Percentiles rank a stretch among this genome's conserved stretches.
Evolutionary conservation across 2,797 vertebrate species (phyloP).

Genomic region (Allobates femoralis): DNA sequence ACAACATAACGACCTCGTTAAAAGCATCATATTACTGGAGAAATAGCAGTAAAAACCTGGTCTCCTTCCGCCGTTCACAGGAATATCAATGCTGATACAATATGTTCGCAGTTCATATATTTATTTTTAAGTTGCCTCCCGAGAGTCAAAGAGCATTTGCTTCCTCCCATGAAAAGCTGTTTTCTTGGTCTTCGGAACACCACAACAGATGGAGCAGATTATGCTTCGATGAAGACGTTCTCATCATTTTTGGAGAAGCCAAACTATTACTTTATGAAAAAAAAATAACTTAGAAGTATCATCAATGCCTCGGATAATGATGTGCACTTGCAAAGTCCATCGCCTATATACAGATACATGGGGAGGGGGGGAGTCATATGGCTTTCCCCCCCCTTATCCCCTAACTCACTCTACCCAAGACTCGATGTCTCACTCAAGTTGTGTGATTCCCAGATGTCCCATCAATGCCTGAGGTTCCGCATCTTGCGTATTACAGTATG

Average conservation of each 20-base stretch:
- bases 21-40: constrained; percentile 19
- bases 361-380: not conserved
- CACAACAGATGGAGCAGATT: constrained; percentile 51
- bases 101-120: constrained; percentile 29
- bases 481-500: not conserved
- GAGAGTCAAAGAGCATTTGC: constrained; percentile 47
- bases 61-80: not conserved
- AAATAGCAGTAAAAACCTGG: constrained; percentile 5
- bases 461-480: not conserved
- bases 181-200: constrained; percentile 39
- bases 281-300: constrained; percentile 12
- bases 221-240: constrained; percentile 28
- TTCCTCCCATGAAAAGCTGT: constrained; percentile 45
- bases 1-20: constrained; percentile 29
- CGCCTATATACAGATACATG: not conserved
- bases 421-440: not conserved
- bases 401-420: not conserved
- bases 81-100: constrained; percentile 32
- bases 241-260: constrained; percentile 18
- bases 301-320: not conserved
- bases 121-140: constrained; percentile 51
- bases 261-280: constrained; percentile 34
- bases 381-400: not conserved
- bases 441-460: constrained; percentile 8
- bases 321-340: not conserved